Percentiles rank a stretch among this genome's conserved stretches.
Evolutionary conservation across 1,140 invertebrate genomes (phyloP).

Genomic region (Monochamus saltuarius): DNA sequence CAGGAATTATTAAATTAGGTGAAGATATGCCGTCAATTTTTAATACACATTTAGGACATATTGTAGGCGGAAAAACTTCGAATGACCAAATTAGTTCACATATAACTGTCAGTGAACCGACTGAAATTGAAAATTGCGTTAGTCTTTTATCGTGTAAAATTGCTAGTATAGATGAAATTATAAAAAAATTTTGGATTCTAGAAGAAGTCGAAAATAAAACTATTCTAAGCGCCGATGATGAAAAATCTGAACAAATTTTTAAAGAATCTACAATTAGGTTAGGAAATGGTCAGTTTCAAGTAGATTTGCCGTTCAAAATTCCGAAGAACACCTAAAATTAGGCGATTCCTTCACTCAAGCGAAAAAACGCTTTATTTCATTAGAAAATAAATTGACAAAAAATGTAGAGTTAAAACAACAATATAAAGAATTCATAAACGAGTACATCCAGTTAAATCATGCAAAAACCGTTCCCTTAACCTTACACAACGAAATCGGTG

Average conservation of each 20-base stretch:
- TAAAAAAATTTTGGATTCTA: constrained; percentile 12
- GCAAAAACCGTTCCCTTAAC: constrained; percentile 9
- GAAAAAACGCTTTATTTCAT: constrained; percentile 1
- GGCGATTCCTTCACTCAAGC: constrained; percentile 12
- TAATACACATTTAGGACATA: too few species aligned
- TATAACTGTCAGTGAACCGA: too few species aligned
- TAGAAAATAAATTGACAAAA: background rate
- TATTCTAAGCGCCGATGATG: constrained; percentile 5
- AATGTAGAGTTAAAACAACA: background rate
- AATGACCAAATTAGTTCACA: too few species aligned
- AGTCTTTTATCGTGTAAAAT: background rate
- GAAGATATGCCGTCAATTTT: too few species aligned
- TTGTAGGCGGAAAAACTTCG: too few species aligned
- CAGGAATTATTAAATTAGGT: too few species aligned
- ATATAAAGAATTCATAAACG: constrained; percentile 13
- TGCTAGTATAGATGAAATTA: background rate
- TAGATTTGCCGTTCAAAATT: constrained; percentile 15
- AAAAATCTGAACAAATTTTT: constrained; percentile 12
- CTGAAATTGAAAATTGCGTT: background rate
- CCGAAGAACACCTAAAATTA: background rate
- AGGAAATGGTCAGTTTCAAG: constrained; percentile 12
- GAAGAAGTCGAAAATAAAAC: constrained; percentile 5
- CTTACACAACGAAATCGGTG: constrained; percentile 5
- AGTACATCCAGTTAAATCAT: constrained; percentile 7
- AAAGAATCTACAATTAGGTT: background rate